A percentile compares a stretch with the other conserved stretches of the same genome.
Conservation (phyloP, 1,140 invertebrate species). For the Prorops nasuta region DNA sequence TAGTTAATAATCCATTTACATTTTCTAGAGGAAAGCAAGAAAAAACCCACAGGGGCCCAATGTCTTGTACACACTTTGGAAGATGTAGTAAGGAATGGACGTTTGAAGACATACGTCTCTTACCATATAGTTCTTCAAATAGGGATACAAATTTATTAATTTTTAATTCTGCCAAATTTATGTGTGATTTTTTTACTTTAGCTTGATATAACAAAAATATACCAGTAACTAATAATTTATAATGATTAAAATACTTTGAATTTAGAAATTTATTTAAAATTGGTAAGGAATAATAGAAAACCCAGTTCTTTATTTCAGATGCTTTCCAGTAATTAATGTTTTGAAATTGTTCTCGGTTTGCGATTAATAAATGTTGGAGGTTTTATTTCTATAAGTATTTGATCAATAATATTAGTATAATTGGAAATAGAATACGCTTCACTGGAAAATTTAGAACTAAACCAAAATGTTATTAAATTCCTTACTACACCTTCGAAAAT, state of each 20-base stretch:
- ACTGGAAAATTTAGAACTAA: background rate
- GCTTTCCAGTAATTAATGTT: background rate
- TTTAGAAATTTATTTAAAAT: too few relatives aligned
- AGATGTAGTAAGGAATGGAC: slow-evolving; percentile 15
- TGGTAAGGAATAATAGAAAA: background rate
- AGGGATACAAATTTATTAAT: background rate
- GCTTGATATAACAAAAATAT: background rate
- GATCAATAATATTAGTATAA: background rate
- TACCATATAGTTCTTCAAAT: background rate
- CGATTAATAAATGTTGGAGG: background rate
- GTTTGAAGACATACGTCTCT: slow-evolving; percentile 4
- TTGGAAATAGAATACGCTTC: too few relatives aligned
- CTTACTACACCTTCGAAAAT: background rate
- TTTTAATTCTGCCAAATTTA: background rate
- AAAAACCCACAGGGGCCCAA: slow-evolving; percentile 13
- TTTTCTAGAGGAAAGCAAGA: slow-evolving; percentile 19
- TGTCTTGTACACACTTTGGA: too few relatives aligned
- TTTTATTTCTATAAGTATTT: background rate
- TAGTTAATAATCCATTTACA: slow-evolving; percentile 4
- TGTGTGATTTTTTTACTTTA: background rate
- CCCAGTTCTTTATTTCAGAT: background rate
- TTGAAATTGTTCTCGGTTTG: background rate
- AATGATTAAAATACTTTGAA: too few relatives aligned
- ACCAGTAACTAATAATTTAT: background rate
- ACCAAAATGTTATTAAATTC: background rate